Evolutionary conservation across 2,113 vertebrate species (phyloP).

Genomic region (Ctenodactylus gundi): DNA sequence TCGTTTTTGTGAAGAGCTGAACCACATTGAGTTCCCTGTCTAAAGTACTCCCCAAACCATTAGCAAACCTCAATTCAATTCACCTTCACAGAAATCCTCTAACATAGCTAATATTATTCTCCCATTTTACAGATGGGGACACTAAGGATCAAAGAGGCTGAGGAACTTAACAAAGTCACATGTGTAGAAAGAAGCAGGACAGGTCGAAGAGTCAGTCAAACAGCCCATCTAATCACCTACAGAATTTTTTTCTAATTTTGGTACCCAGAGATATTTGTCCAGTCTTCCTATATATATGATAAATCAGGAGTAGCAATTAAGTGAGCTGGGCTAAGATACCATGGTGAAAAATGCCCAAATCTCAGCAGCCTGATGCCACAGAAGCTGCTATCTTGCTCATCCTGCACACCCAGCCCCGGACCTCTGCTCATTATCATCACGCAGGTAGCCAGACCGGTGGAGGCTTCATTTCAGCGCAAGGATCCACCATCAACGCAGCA

Average conservation of each 20-base stretch:
- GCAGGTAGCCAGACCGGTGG: neutral
- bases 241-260: neutral
- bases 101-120: neutral
- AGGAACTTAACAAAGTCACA: neutral
- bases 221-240: neutral
- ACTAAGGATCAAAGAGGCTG: neutral
- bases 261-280: neutral
- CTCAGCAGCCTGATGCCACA: neutral
- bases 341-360: fast-evolving
- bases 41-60: neutral
- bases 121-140: neutral
- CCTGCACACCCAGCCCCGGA: fast-evolving
- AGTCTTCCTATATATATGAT: neutral
- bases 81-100: neutral
- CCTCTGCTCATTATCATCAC: neutral
- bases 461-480: neutral
- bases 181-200: neutral
- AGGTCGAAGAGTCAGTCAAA: neutral
- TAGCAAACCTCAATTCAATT: neutral
- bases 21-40: neutral
- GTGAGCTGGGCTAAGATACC: neutral
- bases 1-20: neutral
- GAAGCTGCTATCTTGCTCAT: neutral
- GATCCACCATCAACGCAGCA: neutral
- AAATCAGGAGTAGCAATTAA: too few relatives aligned